Base-by-base conservation (phyloP, 2,113 vertebrate genomes). In the Chaetorhynchus papuensis region DNA sequence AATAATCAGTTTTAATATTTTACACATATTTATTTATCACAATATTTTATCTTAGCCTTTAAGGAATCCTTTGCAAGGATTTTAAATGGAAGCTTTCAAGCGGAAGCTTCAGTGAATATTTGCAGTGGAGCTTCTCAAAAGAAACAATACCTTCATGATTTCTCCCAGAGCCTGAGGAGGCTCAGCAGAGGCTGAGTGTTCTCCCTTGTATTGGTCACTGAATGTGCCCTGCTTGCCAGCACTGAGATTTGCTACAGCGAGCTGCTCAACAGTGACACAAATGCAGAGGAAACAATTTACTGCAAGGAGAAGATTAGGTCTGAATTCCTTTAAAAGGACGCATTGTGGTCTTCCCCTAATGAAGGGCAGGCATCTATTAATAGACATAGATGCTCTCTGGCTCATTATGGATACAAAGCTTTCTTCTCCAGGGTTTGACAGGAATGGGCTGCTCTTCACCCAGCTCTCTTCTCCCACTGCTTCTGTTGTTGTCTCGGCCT, bases 291-390 rank as follows among this genome's bases (percentile, higher is more conserved):
- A 78, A 89, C 37, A 71, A 83, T 47, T 74, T 31, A 72, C 22
- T 52, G 13, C 30, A 70, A 79, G 83, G 59, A 65, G 45, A n/a
- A 82, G 57, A 85, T 80, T 83, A 72, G 63, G 42, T 53, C 56
- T 75, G 74, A 85, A 64, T 47, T 82, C 49, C 84, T 82, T 76
- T 71, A 35, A 95, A 89, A 84, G 87, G 84, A 75, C 31, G 39
- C 35, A 22, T 26, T 30, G 45, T 61, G 49, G 66, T 18, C 89
- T 83, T 64, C 33, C 24, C 41, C 65, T 90, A 76, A 71, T 59
- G 44, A 21, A 81, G 76, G 45, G 59, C 88, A 88, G 45, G 37
- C 52, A 15, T 33, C 80, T 85, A 72, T 91, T 81, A 77, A 93
- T 26, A 95, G 74, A 21, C 53, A 71, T 0, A 53, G 52, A 79